Percentiles rank a stretch among this genome's conserved stretches.
Evolutionary conservation across 2,797 vertebrate genomes (phyloP).

Genomic region (Molossus molossus): DNA sequence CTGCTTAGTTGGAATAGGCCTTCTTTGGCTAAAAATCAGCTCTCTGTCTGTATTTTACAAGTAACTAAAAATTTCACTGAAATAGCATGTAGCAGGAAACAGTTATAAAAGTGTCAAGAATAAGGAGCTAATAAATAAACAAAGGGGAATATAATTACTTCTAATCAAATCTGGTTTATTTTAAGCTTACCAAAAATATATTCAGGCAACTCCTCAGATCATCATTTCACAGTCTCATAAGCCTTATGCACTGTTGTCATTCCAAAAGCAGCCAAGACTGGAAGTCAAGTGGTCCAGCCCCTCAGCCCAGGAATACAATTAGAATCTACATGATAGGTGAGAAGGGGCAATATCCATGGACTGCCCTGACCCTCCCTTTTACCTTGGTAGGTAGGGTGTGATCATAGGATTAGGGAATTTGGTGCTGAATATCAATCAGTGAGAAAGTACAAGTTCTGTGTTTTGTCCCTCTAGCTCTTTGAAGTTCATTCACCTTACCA

Average conservation of each 20-base stretch:
- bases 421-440: slow-evolving; percentile 57
- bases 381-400: neutral
- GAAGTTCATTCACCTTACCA: neutral
- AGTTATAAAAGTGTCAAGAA: neutral
- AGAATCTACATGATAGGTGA: slow-evolving; percentile 49
- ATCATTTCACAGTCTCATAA: slow-evolving; percentile 70
- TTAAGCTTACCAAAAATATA: slow-evolving; percentile 81
- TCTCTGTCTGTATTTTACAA: neutral
- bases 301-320: slow-evolving; percentile 44
- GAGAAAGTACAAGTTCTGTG: slow-evolving; percentile 14
- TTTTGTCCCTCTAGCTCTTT: slow-evolving; percentile 64
- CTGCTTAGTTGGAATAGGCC: neutral
- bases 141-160: slow-evolving; percentile 3
- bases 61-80: slow-evolving; percentile 19
- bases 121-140: slow-evolving; percentile 44
- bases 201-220: slow-evolving; percentile 65
- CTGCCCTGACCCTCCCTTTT: neutral
- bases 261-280: slow-evolving; percentile 57
- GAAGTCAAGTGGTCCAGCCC: slow-evolving; percentile 55
- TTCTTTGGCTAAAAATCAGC: slow-evolving; percentile 17
- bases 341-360: neutral
- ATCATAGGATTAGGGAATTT: neutral
- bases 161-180: slow-evolving; percentile 81
- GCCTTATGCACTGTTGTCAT: neutral
- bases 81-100: slow-evolving; percentile 7